A percentile compares a stretch with the other conserved stretches of the same genome.
Evolutionary conservation across 2,797 vertebrate species (phyloP).

Genomic region (Microcaecilia unicolor): DNA sequence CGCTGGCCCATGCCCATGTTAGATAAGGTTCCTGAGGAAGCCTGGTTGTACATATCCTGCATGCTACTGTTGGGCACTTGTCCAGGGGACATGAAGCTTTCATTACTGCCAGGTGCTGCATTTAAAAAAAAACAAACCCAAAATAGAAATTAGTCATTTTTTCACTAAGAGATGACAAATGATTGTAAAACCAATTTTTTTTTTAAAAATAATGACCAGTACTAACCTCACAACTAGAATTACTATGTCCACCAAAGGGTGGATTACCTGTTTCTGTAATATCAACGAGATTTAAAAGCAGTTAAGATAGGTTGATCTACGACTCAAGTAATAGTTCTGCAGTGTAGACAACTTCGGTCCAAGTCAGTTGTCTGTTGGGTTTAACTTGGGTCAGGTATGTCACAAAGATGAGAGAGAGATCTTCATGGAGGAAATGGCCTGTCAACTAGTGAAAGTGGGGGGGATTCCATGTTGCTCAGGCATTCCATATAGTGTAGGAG

Average conservation of each 20-base stretch:
- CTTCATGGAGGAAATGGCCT: too few species aligned
- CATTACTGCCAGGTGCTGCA: conserved; percentile 80
- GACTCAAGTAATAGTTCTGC: too few species aligned
- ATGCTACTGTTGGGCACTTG: conserved; percentile 82
- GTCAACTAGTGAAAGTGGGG: too few species aligned
- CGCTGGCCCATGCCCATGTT: conserved; percentile 80
- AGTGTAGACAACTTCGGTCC: too few species aligned
- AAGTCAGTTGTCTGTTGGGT: too few species aligned
- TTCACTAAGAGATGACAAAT: conserved; percentile 1
- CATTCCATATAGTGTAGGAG: too few species aligned
- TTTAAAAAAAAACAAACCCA: conserved; percentile 3
- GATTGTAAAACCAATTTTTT: conserved; percentile 9
- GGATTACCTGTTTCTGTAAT: conserved; percentile 8
- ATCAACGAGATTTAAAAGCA: background rate
- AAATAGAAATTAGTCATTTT: conserved; percentile 12
- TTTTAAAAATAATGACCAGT: conserved; percentile 23
- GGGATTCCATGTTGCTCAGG: too few species aligned
- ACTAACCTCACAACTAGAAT: conserved; percentile 21
- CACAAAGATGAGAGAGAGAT: too few species aligned
- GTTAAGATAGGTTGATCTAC: too few species aligned
- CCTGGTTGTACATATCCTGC: conserved; percentile 87
- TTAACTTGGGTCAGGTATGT: too few species aligned
- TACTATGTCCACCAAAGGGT: conserved; percentile 18
- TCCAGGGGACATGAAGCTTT: conserved; percentile 80
- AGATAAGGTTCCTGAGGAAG: conserved; percentile 65